Evolutionary conservation across 2,888 invertebrate species (phyloP), one percentile per base, ranked within the genome.

Genomic region (Scaptomyza caliginosa): DNA sequence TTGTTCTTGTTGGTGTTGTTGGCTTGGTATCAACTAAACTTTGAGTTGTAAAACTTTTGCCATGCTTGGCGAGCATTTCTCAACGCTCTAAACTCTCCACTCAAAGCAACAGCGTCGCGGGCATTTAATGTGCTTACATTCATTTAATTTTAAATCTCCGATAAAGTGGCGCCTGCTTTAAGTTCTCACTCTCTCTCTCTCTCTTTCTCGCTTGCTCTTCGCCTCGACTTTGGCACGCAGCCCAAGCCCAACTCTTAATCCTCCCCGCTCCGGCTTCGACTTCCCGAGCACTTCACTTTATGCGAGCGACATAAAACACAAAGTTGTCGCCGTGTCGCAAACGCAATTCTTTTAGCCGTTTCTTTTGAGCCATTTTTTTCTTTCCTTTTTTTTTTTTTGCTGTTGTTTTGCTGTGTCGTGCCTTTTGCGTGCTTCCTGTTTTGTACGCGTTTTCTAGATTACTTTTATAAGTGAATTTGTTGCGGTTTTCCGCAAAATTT

Each of bases 401-500:
- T 56, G 40, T 26, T 42, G 59, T 13, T 26, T 10, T 21, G 45
- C 42, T 39, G 49, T 60, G 21, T 58, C 30, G 24, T 54, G 54
- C 66, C 72, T 54, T 73, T 77, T 71, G 59, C 67, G 73, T 70
- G 79, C 80, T 82, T 80, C 83, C 83, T 83, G 83, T 82, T 78
- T 71, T 60, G 76, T 81, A 75, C 81, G 81, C 82, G 85, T 69
- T 81, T 81, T 84, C 86, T 81, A 83, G 86, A 86, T 83, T 83
- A 83, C 83, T 83, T 83, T 83, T 83, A 74, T 83, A 83, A 83
- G 83, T 83, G 86, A 83, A 83, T 83, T 83, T 83, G 83, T 83
- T 83, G 83, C 83, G 83, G 83, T 83, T 83, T 83, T 83, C 83
- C 83, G 83, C 83, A 86, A 83, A 83, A 86, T 83, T 83, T 83